Evolutionary conservation across 2,113 vertebrate species (phyloP).

Genomic region (Platycercus adscitus): DNA sequence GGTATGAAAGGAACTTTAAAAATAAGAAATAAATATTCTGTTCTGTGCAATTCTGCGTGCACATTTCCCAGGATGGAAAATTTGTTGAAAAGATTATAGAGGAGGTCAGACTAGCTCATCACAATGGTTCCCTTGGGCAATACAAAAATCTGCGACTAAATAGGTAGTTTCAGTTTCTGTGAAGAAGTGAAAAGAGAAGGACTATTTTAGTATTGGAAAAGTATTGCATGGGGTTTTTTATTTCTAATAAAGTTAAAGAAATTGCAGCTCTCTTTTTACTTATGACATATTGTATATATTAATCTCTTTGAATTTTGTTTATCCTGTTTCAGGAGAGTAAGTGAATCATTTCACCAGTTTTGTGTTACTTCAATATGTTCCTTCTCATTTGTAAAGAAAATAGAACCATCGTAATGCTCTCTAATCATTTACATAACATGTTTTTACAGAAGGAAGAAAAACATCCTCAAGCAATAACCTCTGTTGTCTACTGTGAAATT

Average conservation of each 20-base stretch:
- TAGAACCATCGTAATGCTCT: conserved; percentile 34
- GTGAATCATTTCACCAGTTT: conserved; percentile 54
- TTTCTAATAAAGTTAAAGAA: conserved; percentile 55
- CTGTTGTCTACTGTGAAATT: conserved; percentile 65
- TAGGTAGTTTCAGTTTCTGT: neutral
- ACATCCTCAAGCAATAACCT: conserved; percentile 65
- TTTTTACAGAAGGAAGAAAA: conserved; percentile 36
- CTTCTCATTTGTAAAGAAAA: conserved; percentile 61
- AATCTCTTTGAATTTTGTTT: conserved; percentile 58
- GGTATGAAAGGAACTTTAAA: neutral
- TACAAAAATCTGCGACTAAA: neutral
- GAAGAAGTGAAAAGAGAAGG: conserved; percentile 45
- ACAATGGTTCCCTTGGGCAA: neutral
- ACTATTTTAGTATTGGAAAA: conserved; percentile 54
- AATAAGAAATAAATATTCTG: neutral
- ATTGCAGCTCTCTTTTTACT: neutral
- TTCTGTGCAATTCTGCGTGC: neutral
- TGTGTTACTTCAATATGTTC: conserved; percentile 56
- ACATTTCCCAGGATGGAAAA: neutral
- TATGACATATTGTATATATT: conserved; percentile 19
- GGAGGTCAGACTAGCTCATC: neutral
- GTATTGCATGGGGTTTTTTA: neutral
- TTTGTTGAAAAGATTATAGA: neutral
- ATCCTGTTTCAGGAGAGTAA: conserved; percentile 26
- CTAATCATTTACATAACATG: conserved; percentile 48